Conservation (phyloP, 2,113 vertebrate species). For the Columba janthina region DNA sequence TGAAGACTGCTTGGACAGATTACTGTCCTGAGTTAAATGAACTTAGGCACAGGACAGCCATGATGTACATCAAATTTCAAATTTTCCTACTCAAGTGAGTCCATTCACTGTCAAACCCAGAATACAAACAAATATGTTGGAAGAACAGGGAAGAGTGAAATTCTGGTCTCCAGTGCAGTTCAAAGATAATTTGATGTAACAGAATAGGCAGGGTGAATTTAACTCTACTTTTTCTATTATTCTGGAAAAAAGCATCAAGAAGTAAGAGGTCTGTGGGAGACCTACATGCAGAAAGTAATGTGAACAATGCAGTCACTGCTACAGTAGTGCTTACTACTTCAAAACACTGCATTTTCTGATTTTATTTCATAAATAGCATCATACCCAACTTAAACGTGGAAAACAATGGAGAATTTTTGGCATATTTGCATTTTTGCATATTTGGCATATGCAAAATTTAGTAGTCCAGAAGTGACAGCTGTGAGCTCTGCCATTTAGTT, state of each 20-base stretch:
- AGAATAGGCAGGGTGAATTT: not conserved
- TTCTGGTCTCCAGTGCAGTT: not conserved
- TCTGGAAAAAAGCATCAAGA: not conserved
- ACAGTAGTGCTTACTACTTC: not conserved
- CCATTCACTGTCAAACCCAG: not conserved
- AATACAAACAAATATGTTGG: not conserved
- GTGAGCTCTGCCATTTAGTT: not conserved
- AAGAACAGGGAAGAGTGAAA: not conserved
- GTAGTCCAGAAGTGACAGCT: not conserved
- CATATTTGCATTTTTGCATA: too few relatives aligned
- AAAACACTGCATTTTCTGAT: not conserved
- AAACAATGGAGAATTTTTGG: not conserved
- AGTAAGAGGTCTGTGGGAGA: not conserved
- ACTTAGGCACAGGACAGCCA: not conserved
- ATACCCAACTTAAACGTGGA: not conserved
- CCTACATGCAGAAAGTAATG: not conserved
- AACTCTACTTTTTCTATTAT: not conserved
- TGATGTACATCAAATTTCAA: not conserved
- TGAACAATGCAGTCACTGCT: not conserved
- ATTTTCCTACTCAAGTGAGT: not conserved
- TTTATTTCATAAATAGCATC: not conserved
- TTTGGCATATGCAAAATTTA: not conserved
- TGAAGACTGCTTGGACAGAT: not conserved
- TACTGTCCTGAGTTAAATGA: not conserved
- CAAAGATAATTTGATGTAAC: not conserved